Base-by-base conservation (phyloP, 35 echinoderm and acorn worm genomes). In the Amphiura filiformis region DNA sequence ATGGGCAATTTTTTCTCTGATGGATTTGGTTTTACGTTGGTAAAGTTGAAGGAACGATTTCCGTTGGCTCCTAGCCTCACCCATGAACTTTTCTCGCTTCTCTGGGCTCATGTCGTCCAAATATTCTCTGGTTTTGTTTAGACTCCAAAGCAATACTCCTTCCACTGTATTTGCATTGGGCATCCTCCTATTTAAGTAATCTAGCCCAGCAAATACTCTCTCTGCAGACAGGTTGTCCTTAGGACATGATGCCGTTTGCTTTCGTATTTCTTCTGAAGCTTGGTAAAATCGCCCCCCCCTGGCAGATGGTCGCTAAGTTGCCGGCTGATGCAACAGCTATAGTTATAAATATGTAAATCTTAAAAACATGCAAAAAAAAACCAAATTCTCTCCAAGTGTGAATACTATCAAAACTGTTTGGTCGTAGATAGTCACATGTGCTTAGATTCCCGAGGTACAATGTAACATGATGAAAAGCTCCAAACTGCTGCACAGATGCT, bases 111-210 rank as follows among this genome's bases (percentile, higher is more conserved):
- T 90, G 20, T 39, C 57, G 33, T 90, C 80, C 5, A 90, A 32
- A 35, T 84, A 90, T 13, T 65, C 35, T 37, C 88, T 82, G 31
- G 88, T 90, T 38, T 90, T 90, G 57, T 90, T 90, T 18, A 90
- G 36, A 65, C 79, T 90, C 88, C 88, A 90, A 1, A 90, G 34
- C 1, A 90, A 36, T 26, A 90, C 83, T 0, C 88, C 88, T 39
- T 90, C 57, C 38, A 87, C 86, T 39, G 76, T 87, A 32, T 79
- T 89, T 52, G 87, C 87, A 75, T 82, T 65, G 15, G 78, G 87
- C 87, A 82, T 89, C 80, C 82, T 89, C 36, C 78, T 20, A 32
- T 52, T 9, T 34, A 89, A 37, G n/a, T 89, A 81, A 39, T 89
- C 78, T 39, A 89, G 37, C 2, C 87, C 87, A 34, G 87, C 87